Percentiles rank a stretch among this genome's conserved stretches.
phyloP scores from a whole-genome alignment of 2,113 vertebrate genomes.

The Burhinus bistriatus region DNA sequence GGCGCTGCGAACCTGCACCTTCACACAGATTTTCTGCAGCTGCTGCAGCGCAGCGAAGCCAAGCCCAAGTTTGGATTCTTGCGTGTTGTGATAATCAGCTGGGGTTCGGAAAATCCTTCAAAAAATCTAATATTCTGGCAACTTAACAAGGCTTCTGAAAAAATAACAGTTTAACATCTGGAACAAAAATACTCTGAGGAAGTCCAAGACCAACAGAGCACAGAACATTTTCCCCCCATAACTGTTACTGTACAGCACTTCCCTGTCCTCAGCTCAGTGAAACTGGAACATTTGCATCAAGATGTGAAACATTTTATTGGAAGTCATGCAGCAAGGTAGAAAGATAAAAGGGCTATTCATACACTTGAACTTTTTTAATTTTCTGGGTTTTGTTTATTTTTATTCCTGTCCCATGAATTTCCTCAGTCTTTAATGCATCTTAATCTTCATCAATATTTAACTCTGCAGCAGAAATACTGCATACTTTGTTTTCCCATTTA shows the following conservation, averaged over 20 bases:
- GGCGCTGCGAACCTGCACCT: slow-evolving; percentile 43
- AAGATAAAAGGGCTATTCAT: slow-evolving; percentile 61
- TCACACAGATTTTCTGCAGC: slow-evolving; percentile 74
- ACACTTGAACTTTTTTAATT: background rate
- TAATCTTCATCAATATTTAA: slow-evolving; percentile 61
- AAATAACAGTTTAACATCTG: slow-evolving; percentile 78
- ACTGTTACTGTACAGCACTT: slow-evolving; percentile 62
- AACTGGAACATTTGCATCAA: slow-evolving; percentile 48
- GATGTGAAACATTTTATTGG: slow-evolving; percentile 43
- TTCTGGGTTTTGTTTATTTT: slow-evolving; percentile 46
- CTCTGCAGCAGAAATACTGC: slow-evolving; percentile 35
- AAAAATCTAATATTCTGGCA: slow-evolving; percentile 70
- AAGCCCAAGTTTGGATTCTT: slow-evolving; percentile 73
- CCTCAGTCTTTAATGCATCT: slow-evolving; percentile 35
- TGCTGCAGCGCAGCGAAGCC: slow-evolving; percentile 60
- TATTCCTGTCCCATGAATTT: slow-evolving; percentile 34
- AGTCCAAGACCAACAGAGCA: slow-evolving; percentile 71
- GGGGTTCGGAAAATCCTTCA: slow-evolving; percentile 74
- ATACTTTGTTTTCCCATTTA: slow-evolving; percentile 39
- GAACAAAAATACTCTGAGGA: slow-evolving; percentile 69
- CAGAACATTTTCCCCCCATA: slow-evolving; percentile 65
- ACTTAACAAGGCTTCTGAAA: slow-evolving; percentile 75
- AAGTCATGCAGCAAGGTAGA: slow-evolving; percentile 24
- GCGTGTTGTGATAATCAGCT: slow-evolving; percentile 78
- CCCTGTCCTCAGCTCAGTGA: slow-evolving; percentile 45